Evolutionary conservation across 2,113 vertebrate genomes (phyloP).

Genomic region (Paratilapia polleni): DNA sequence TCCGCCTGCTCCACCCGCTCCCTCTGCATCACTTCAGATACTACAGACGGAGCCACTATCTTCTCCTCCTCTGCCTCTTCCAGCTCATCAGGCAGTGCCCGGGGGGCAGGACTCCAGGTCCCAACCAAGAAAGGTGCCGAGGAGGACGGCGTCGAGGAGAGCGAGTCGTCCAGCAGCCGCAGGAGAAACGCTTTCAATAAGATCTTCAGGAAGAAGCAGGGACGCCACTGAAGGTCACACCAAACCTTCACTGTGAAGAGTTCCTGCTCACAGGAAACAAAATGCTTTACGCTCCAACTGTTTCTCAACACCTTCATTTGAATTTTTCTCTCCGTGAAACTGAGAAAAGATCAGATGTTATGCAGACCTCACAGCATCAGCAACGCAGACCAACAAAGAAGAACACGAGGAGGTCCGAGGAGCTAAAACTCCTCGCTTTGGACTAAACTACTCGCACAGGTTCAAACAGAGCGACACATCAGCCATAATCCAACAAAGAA

Average conservation of each 20-base stretch:
- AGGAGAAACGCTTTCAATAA: constrained; percentile 91
- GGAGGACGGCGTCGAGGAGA: constrained; percentile 87
- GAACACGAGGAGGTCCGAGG: neutral
- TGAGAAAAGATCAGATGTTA: neutral
- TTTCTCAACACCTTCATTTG: neutral
- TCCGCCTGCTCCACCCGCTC: constrained; percentile 85
- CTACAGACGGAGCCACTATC: constrained; percentile 63
- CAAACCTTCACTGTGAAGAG: neutral
- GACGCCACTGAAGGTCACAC: constrained; percentile 35
- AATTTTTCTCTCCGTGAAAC: neutral
- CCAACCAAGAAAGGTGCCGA: constrained; percentile 80
- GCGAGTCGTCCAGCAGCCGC: constrained; percentile 80
- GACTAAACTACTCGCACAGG: too few species aligned
- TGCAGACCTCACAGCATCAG: too few species aligned
- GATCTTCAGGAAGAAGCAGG: constrained; percentile 92
- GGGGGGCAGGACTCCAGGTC: constrained; percentile 80
- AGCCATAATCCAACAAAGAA: neutral
- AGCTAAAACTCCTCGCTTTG: neutral
- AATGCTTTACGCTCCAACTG: neutral
- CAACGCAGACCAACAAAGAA: neutral
- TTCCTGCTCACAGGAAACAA: neutral
- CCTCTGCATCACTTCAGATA: constrained; percentile 83
- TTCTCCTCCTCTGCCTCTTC: constrained; percentile 5
- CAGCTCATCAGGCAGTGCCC: constrained; percentile 53
- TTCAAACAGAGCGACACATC: neutral